phyloP scores from a whole-genome alignment of 2,113 vertebrate species.

The Dascyllus trimaculatus region DNA sequence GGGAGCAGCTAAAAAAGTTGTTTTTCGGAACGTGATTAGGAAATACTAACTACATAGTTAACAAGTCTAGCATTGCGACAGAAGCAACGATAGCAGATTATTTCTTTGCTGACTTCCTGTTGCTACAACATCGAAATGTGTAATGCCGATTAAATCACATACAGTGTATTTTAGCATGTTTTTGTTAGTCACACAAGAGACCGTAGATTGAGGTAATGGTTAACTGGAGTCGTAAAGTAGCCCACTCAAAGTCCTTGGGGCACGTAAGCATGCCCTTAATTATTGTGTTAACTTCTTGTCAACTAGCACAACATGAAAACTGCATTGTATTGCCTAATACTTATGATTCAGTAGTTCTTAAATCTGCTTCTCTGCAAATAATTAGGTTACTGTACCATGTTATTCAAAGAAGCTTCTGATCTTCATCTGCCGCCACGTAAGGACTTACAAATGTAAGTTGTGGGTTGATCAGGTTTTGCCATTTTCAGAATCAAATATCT shows the following conservation, averaged over 20 bases:
- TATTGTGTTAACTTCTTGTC: too few species aligned
- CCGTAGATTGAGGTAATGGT: background rate
- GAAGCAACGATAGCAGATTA: background rate
- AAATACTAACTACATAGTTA: background rate
- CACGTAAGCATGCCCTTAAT: background rate
- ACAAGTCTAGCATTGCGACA: conserved; percentile 3
- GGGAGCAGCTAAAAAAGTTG: too few species aligned
- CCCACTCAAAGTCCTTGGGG: background rate
- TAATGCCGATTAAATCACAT: background rate
- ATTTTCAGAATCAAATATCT: too few species aligned
- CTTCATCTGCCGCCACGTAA: too few species aligned
- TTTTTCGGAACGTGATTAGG: background rate
- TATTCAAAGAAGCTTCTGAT: background rate
- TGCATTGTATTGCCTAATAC: too few species aligned
- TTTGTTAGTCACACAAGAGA: background rate
- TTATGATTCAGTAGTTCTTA: too few species aligned
- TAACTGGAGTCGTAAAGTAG: background rate
- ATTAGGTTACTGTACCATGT: background rate
- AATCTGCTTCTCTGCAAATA: background rate
- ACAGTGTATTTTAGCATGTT: background rate
- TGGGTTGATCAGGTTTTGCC: background rate
- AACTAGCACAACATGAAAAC: too few species aligned
- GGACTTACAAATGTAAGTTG: background rate
- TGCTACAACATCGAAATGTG: background rate
- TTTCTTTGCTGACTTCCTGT: background rate